Base-by-base conservation (phyloP, 2,113 vertebrate species). In the Pao palembangensis region DNA sequence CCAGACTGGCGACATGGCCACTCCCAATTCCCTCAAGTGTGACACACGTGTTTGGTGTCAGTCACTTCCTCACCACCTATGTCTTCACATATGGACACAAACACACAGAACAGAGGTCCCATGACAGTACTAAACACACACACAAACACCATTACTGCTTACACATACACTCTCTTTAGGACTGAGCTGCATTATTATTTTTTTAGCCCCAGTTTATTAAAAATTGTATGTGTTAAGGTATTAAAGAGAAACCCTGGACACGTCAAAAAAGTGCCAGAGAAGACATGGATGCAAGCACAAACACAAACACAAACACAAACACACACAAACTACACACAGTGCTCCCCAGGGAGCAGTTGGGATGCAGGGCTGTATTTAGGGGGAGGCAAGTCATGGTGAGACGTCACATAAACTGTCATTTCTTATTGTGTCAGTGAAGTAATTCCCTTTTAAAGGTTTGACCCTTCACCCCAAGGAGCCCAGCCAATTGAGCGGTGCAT, bases 391-490 rank as follows among this genome's bases (percentile, higher is more conserved):
- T 74, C 81, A 76, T 78, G 83, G 83, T 87, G 82, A 85, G 83
- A 86, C 60, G 82, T 89, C 87, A 91, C 89, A 91, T 90, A 89
- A 90, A 89, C 82, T 89, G 88, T 83, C 90, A 88, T 81, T 77
- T 90, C 88, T 91, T 89, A 88, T 91, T 91, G 87, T 88, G 89
- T 90, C 88, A 89, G 70, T 91, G 87, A 89, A 91, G 89, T 91
- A 91, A 92, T 91, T 88, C 86, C 75, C 79, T 82, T 88, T 90
- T 91, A 88, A 89, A 88, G 80, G 75, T 75, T 63, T 86, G 84
- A 88, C 90, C 90, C 56, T 59, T 89, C 58, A 86, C 87, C 86
- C 67, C 1, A 19, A 74, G 73, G 51, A 83, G 68, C 79, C 71
- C 49, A 69, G 84, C 75, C 84, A 73, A 84, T 85, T 84, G 73